These are phyloP conservation scores for Phrynocephalus vlangalii DNA, from an alignment of 2,797 vertebrate genomes.

Conservation along the genomic window DNA sequence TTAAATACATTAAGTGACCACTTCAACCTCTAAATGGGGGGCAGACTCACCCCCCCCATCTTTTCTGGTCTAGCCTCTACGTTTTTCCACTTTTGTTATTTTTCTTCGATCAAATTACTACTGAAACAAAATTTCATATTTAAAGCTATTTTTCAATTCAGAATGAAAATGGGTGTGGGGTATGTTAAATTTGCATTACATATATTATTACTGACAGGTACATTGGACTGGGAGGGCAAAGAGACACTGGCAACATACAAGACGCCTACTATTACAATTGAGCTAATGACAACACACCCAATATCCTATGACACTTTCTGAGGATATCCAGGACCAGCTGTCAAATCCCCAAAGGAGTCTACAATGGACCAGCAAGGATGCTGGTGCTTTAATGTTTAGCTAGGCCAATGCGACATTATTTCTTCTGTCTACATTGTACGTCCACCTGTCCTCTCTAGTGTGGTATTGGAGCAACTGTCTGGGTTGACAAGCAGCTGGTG, in stretches of 20 bases:
- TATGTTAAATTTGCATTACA: not conserved
- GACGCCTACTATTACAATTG: not conserved
- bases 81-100: not conserved
- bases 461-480: constrained; percentile 15
- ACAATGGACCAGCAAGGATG: not conserved
- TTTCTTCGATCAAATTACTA: not conserved
- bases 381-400: not conserved
- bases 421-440: not conserved
- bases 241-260: not conserved
- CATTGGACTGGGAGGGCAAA: not conserved
- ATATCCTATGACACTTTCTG: not conserved
- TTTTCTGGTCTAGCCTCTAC: not conserved
- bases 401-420: not conserved
- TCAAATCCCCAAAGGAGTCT: not conserved
- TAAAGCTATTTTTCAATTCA: not conserved
- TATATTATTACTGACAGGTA: not conserved
- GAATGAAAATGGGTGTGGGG: not conserved
- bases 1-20: not conserved
- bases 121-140: not conserved
- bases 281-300: not conserved
- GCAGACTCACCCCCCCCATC: not conserved
- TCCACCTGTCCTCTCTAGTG: not conserved
- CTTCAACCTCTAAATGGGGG: not conserved
- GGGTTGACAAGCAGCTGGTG: not conserved
- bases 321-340: not conserved